A percentile compares a stretch with the other conserved stretches of the same genome.
These are phyloP conservation scores for Cichlasoma orientale DNA, from an alignment of 2,797 vertebrate species.

Conservation along the genomic window DNA sequence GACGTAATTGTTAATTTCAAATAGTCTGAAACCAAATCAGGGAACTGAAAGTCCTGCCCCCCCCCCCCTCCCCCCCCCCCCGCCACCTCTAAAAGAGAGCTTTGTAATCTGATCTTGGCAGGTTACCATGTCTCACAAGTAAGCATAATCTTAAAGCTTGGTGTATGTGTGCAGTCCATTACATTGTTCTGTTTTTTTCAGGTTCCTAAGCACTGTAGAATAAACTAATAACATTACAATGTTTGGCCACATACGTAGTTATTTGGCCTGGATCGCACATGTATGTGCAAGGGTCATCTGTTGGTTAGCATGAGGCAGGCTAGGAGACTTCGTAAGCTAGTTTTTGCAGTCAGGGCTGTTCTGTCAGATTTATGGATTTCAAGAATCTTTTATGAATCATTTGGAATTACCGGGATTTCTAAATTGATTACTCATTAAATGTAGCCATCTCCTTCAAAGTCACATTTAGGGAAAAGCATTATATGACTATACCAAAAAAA, in stretches of 20 bases:
- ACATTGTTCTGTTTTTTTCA: not conserved
- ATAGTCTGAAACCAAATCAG: slow-evolving; percentile 1
- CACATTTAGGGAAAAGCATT: not conserved
- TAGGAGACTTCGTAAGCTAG: not conserved
- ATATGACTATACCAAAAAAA: not conserved
- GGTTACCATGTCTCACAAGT: slow-evolving; percentile 11
- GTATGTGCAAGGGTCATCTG: not conserved
- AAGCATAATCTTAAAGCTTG: not conserved
- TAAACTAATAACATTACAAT: not conserved
- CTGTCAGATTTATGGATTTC: not conserved
- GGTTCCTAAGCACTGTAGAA: not conserved
- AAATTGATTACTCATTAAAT: not conserved
- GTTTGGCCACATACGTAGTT: not conserved
- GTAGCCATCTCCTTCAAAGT: not conserved
- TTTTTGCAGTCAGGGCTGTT: not conserved
- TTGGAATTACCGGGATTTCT: not conserved
- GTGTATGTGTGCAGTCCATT: not conserved
- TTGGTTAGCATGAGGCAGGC: not conserved
- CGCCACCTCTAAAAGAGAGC: slow-evolving; percentile 3
- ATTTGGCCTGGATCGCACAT: not conserved
- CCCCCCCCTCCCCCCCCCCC: not conserved
- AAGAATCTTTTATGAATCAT: not conserved
- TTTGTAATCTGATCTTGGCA: slow-evolving; percentile 17
- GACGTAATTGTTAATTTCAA: slow-evolving; percentile 1
- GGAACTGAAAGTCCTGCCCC: not conserved